Evolutionary conservation across 2,797 vertebrate genomes (phyloP).

Genomic region (Rhinichthys osculus): DNA sequence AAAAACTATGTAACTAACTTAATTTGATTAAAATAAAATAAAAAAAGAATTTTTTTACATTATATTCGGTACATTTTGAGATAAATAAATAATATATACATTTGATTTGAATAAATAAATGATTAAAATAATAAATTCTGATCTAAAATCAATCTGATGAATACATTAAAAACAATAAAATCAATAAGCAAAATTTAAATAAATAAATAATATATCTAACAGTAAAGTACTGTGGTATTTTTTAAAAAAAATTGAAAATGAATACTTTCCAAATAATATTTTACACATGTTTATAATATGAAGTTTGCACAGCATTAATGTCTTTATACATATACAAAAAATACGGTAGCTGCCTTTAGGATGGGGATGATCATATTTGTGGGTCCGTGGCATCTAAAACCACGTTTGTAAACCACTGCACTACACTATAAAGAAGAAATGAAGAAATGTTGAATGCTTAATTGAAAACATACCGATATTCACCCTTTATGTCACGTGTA

Average conservation of each 20-base stretch:
- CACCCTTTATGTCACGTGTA: neutral
- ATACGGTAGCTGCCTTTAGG: neutral
- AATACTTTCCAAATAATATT: neutral
- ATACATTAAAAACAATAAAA: neutral
- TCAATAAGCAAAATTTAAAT: neutral
- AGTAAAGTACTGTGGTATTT: too few species aligned
- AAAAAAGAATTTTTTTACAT: neutral
- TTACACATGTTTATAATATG: neutral
- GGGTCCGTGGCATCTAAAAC: neutral
- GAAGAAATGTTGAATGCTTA: neutral
- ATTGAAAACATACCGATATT: neutral
- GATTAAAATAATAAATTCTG: neutral
- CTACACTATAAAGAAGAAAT: neutral
- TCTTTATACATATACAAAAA: too few species aligned
- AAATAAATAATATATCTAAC: neutral
- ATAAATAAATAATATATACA: neutral
- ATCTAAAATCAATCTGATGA: neutral
- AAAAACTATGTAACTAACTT: too few species aligned
- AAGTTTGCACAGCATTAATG: neutral
- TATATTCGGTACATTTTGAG: neutral
- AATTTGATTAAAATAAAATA: neutral
- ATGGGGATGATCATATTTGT: neutral
- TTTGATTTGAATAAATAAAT: neutral
- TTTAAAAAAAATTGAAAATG: rapidly evolving
- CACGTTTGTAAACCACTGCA: neutral